Percentiles rank a stretch among this genome's conserved stretches.
Evolutionary conservation across 2,888 invertebrate species (phyloP).

Genomic region (Synergus laeviventris): DNA sequence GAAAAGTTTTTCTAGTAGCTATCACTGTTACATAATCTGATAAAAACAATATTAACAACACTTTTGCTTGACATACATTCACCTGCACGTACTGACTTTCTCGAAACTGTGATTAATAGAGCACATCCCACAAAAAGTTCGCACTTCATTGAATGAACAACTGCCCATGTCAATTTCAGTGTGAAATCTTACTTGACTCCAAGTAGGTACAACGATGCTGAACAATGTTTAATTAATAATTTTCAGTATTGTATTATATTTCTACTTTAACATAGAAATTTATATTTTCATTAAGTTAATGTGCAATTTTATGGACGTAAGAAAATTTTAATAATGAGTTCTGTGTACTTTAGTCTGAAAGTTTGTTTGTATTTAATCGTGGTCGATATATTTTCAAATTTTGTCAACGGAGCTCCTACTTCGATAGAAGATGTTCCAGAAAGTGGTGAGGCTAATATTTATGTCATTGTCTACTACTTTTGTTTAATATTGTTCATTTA

Average conservation of each 20-base stretch:
- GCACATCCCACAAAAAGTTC: neutral
- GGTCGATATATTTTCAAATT: conserved; percentile 3
- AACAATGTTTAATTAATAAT: neutral
- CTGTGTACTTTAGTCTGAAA: neutral
- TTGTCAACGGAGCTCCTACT: conserved; percentile 3
- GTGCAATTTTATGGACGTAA: neutral
- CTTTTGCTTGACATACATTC: conserved; percentile 19
- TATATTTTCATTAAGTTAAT: neutral
- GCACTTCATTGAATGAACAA: conserved; percentile 10
- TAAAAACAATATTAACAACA: conserved; percentile 3
- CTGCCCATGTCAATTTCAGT: conserved; percentile 2
- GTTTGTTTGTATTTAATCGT: neutral
- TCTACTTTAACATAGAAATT: neutral
- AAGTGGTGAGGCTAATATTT: conserved; percentile 5
- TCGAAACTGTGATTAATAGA: conserved; percentile 22
- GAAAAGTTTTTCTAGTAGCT: neutral
- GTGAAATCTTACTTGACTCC: neutral
- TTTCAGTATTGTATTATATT: neutral
- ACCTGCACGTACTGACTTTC: conserved; percentile 31
- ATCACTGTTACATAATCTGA: neutral
- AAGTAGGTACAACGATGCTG: conserved; percentile 4
- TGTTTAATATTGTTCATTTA: neutral
- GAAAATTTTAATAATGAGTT: neutral
- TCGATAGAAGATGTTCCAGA: neutral
- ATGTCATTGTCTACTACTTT: neutral